Evolutionary conservation across 2,113 vertebrate genomes (phyloP), one percentile per base, ranked within the genome.

Genomic region (Pluvianellus socialis): DNA sequence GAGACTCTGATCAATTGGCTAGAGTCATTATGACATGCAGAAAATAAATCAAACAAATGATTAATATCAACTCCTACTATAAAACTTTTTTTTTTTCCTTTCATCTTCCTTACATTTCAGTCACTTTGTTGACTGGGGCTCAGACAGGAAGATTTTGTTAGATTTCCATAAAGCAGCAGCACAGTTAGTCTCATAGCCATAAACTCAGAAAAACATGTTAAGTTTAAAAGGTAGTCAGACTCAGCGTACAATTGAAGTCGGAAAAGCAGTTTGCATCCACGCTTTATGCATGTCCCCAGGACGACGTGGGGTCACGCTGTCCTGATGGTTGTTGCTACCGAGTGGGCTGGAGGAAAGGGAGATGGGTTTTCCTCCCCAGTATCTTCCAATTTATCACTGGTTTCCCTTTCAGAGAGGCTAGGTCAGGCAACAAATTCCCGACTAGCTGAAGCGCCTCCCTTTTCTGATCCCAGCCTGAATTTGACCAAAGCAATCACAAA

Each of bases 291-390:
- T 20, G 16, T 56, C n/a, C 55, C 32, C 52, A 56, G 3, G 38
- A 35, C 1, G 5, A 30, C 0, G 1, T 1, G 3, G 4, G 27
- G 5, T 52, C 55, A 44, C 8, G 28, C 23, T 55, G 27, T 28
- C 38, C n/a, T 55, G 28, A 55, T 4, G 4, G 3, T 28, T 59
- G 26, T 15, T 4, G 1, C 38, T n/a, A 14, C 3, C 65, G 22
- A 85, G 35, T 2, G 1, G 18, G 24, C 35, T 56, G 13, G 32
- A 74, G 40, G 15, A 86, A 56, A 35, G 7, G 0, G 1, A 63
- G n/a, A n/a, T 59, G 28, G 7, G 7, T 59, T 91, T 95, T 88
- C 7, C 14, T 49, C 18, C 16, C 23, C 2, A 1, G 6, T n/a
- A 23, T 55, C 47, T 75, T 92, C 24, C 14, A 38, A 15, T 62